phyloP scores from a whole-genome alignment of 1,140 invertebrate genomes.

The Drosophila mayri region DNA sequence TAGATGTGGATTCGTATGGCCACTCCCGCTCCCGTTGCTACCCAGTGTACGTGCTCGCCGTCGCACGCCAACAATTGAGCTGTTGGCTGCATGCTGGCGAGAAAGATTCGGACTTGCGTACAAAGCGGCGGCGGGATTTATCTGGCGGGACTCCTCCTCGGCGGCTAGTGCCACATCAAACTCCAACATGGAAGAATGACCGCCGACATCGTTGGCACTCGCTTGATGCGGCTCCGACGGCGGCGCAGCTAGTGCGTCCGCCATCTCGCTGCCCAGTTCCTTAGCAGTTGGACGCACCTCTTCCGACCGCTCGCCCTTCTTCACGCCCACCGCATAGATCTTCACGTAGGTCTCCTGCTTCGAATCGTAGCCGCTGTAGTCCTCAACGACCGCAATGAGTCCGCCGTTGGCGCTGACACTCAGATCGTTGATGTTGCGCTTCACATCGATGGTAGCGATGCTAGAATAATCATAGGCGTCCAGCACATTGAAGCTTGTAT shows the following conservation, averaged over 20 bases:
- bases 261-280: slow-evolving; percentile 61
- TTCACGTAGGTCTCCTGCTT: slow-evolving; percentile 93
- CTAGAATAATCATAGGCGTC: slow-evolving; percentile 97
- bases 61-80: slow-evolving; percentile 79
- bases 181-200: slow-evolving; percentile 21
- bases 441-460: slow-evolving; percentile 97
- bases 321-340: slow-evolving; percentile 89
- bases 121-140: slow-evolving; percentile 36
- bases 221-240: slow-evolving; percentile 11
- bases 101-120: slow-evolving; percentile 65
- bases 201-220: slow-evolving; percentile 25
- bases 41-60: slow-evolving; percentile 75
- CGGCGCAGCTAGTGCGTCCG: slow-evolving; percentile 36
- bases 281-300: slow-evolving; percentile 78
- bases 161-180: slow-evolving; percentile 10
- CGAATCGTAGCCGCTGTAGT: slow-evolving; percentile 90
- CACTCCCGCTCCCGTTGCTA: slow-evolving; percentile 20
- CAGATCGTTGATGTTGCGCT: slow-evolving; percentile 92
- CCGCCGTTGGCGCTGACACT: slow-evolving; percentile 91
- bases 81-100: slow-evolving; percentile 75
- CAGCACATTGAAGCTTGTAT: slow-evolving; percentile 96
- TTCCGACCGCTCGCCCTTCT: slow-evolving; percentile 84
- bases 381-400: slow-evolving; percentile 93
- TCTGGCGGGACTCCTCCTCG: slow-evolving; percentile 32
- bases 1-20: slow-evolving; percentile 24